Evolutionary conservation across 2,888 invertebrate species (phyloP).

Genomic region (Scaptomyza cyrtandrae): DNA sequence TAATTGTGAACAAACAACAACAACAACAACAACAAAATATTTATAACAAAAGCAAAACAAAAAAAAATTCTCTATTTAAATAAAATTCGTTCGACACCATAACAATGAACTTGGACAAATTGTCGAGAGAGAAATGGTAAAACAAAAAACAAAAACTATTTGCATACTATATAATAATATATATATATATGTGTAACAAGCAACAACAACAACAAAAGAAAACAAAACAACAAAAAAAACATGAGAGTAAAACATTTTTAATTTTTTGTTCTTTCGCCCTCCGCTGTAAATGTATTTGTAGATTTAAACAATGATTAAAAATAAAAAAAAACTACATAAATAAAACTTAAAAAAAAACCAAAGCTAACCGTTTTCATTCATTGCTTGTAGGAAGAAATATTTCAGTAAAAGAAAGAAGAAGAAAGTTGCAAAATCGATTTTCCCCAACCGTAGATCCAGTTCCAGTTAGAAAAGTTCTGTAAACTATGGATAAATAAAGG

Average conservation of each 20-base stretch:
- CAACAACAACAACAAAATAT: conserved; percentile 51
- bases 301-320: conserved; percentile 84
- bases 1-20: conserved; percentile 60
- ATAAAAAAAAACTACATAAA: conserved; percentile 78
- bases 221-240: conserved; percentile 71
- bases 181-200: conserved; percentile 42
- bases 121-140: conserved; percentile 28
- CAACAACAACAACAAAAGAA: conserved; percentile 64
- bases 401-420: no score
- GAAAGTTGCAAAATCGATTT: no score
- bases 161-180: conserved; percentile 54
- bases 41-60: conserved; percentile 60
- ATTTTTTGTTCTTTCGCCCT: conserved; percentile 84
- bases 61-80: conserved; percentile 55
- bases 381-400: not conserved
- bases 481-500: no score
- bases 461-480: no score
- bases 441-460: no score
- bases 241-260: conserved; percentile 79
- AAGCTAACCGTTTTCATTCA: not conserved
- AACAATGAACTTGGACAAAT: conserved; percentile 49
- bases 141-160: conserved; percentile 52
- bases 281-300: conserved; percentile 85
- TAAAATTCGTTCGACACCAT: conserved; percentile 65
- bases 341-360: conserved; percentile 74